Conservation (phyloP, 1,140 invertebrate genomes). For the Mycetomoellerius zeteki region DNA sequence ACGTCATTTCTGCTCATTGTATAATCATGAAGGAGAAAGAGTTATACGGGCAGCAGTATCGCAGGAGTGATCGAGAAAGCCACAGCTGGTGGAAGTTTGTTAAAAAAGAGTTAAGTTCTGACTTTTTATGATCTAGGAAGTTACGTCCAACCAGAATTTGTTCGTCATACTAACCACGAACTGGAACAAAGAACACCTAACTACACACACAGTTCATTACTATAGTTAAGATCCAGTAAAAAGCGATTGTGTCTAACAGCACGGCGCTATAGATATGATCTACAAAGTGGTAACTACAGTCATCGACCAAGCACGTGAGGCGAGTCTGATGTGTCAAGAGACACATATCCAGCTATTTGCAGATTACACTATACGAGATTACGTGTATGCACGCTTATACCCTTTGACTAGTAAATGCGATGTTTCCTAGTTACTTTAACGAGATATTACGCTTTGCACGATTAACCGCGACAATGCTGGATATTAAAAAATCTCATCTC, state of each 20-base stretch:
- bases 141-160: not conserved
- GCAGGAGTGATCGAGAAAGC: not conserved
- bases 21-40: not conserved
- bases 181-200: slow-evolving; percentile 13
- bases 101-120: not conserved
- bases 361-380: not conserved
- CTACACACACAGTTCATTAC: not conserved
- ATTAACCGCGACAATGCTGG: not conserved
- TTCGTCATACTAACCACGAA: not conserved
- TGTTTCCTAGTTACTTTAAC: slow-evolving; percentile 7
- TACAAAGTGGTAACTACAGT: slow-evolving; percentile 23
- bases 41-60: not conserved
- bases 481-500: slow-evolving; percentile 30
- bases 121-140: slow-evolving; percentile 1
- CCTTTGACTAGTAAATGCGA: not conserved
- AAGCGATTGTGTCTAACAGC: not conserved
- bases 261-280: slow-evolving; percentile 23
- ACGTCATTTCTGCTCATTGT: not conserved
- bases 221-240: slow-evolving; percentile 1
- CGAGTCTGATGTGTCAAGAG: not conserved
- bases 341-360: slow-evolving; percentile 26
- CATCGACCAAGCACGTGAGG: slow-evolving; percentile 14
- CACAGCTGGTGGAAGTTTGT: slow-evolving; percentile 25
- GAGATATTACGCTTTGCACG: not conserved
- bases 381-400: slow-evolving; percentile 1